Conservation (phyloP, 2,797 vertebrate species). For the Mallotus villosus region DNA sequence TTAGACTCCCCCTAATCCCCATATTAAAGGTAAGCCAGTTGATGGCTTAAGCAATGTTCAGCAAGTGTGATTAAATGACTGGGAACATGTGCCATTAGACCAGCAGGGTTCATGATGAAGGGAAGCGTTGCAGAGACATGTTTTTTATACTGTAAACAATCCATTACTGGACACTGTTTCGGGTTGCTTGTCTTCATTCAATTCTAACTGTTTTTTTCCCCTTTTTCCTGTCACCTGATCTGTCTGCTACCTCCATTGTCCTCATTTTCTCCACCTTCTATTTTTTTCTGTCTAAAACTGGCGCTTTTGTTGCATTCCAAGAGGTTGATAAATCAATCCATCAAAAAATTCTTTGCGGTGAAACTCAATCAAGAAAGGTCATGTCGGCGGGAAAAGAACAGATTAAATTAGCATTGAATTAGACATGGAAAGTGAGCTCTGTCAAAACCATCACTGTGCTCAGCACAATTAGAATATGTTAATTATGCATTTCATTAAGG, state of each 20-base stretch:
- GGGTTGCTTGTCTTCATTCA: constrained; percentile 62
- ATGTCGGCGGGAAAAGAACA: constrained; percentile 99
- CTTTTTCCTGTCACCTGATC: constrained; percentile 56
- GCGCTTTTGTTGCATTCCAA: constrained; percentile 97
- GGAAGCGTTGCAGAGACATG: constrained; percentile 37
- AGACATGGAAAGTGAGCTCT: constrained; percentile 99
- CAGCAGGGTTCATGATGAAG: constrained; percentile 47
- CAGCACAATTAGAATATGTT: constrained; percentile 99
- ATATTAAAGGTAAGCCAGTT: constrained; percentile 68
- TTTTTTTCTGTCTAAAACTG: constrained; percentile 77
- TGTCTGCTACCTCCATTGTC: constrained; percentile 40
- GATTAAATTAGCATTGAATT: constrained; percentile 99
- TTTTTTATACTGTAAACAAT: constrained; percentile 51
- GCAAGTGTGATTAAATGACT: constrained; percentile 60
- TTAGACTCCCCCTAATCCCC: constrained; percentile 66
- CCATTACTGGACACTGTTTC: constrained; percentile 56
- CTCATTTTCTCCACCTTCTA: constrained; percentile 22
- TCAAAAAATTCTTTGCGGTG: constrained; percentile 99
- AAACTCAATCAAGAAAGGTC: constrained; percentile 99
- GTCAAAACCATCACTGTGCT: constrained; percentile 99
- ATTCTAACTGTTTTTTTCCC: constrained; percentile 64
- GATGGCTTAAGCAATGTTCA: constrained; percentile 66
- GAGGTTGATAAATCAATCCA: constrained; percentile 99
- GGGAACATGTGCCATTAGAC: constrained; percentile 65
- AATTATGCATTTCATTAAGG: constrained; percentile 99